phyloP scores from a whole-genome alignment of 2,797 vertebrate genomes.

The Parauchenoglanis ngamensis region DNA sequence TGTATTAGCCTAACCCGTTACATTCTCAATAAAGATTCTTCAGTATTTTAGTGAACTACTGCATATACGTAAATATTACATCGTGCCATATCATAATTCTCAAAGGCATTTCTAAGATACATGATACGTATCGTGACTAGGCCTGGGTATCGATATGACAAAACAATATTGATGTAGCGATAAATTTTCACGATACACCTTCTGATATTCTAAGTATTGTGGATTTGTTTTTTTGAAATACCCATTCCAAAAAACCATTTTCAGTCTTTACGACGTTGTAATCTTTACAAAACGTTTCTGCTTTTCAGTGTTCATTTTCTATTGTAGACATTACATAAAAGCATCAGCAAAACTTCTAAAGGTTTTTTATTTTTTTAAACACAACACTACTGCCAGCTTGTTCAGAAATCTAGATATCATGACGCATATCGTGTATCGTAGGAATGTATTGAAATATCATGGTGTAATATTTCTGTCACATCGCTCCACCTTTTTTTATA shows the following conservation, averaged over 20 bases:
- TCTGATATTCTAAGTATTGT: background rate
- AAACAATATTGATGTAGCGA: background rate
- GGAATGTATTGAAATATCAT: background rate
- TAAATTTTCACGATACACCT: background rate
- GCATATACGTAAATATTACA: background rate
- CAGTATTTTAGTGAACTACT: background rate
- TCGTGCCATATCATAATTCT: background rate
- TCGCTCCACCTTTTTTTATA: background rate
- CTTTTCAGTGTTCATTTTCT: no score
- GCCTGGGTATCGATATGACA: background rate
- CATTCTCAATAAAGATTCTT: background rate
- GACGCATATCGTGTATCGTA: no score
- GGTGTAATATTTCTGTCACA: background rate
- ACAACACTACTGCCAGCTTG: background rate
- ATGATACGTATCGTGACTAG: background rate
- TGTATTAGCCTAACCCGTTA: background rate
- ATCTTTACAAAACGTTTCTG: background rate
- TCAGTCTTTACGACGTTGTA: background rate
- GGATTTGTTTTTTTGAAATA: background rate
- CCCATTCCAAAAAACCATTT: background rate
- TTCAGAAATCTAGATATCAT: background rate
- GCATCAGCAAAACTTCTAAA: background rate
- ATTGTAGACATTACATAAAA: background rate
- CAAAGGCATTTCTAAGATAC: background rate
- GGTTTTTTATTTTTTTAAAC: background rate